Base-by-base conservation (phyloP, 2,113 vertebrate species). In the Pollimyrus isidori region DNA sequence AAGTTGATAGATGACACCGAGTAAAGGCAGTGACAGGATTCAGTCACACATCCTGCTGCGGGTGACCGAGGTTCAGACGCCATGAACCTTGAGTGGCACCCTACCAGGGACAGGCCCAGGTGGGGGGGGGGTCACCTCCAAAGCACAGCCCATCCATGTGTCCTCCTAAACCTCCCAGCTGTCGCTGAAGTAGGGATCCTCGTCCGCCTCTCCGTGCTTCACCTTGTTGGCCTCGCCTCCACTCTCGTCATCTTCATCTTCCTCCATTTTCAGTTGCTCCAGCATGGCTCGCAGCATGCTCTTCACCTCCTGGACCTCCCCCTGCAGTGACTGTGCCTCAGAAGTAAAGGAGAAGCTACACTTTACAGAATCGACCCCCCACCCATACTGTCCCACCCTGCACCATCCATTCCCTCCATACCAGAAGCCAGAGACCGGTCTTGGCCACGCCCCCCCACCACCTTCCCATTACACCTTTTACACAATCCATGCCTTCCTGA, bases 231-330 rank as follows among this genome's bases (percentile, higher is more conserved):
- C 26, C 6, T 69, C 82, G 3, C 86, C 58, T 42, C n/a, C 50
- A 6, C n/a, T 82, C 91, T 94, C 86, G n/a, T 95, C 96, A 56
- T 93, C 91, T 62, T 95, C 96, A 89, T 93, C 94, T 85, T 89
- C 92, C 82, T 98, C 96, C 89, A 96, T 95, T 93, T 96, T 96
- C 91, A 96, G 95, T 91, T 95, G 95, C 91, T 94, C 90, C 91
- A 95, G 90, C 95, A 95, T 10, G 87, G 94, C 93, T 93, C 96
- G 95, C 88, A 97, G 95, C 2, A 93, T 94, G 88, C 94, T 95
- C 94, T 96, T 96, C 93, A 96, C 95, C 94, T 94, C 95, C 96
- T 96, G 95, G 89, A 98, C 97, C 94, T 98, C 97, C 89, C 94
- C 95, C 91, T 96, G 96, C 88, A 98, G 93, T 91, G 94, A 95